phyloP scores from a whole-genome alignment of 2,888 invertebrate species.

The Acrocera orbiculus region DNA sequence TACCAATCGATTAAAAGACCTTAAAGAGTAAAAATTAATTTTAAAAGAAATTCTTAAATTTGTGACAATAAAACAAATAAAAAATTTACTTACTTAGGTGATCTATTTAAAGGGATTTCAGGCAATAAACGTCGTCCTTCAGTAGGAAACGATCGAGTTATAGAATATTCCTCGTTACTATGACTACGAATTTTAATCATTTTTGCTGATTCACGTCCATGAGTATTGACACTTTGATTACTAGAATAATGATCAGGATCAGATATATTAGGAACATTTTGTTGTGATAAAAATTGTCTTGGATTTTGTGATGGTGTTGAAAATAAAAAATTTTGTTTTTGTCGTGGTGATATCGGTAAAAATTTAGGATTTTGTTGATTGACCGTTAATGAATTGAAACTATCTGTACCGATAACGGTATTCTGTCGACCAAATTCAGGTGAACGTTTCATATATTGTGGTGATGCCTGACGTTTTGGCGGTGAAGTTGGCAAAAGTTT shows the following conservation, averaged over 20 bases:
- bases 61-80: background rate
- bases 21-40: slow-evolving; percentile 6
- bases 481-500: slow-evolving; percentile 30
- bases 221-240: slow-evolving; percentile 27
- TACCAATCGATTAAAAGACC: slow-evolving; percentile 26
- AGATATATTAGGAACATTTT: slow-evolving; percentile 26
- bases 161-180: slow-evolving; percentile 30
- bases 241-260: slow-evolving; percentile 26
- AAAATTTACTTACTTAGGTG: slow-evolving; percentile 14
- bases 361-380: slow-evolving; percentile 23
- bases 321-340: slow-evolving; percentile 29
- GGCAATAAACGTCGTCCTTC: slow-evolving; percentile 25
- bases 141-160: slow-evolving; percentile 17
- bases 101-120: slow-evolving; percentile 23
- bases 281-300: slow-evolving; percentile 27
- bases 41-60: too few species aligned
- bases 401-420: slow-evolving; percentile 28
- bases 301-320: slow-evolving; percentile 24
- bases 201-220: slow-evolving; percentile 25
- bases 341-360: slow-evolving; percentile 27
- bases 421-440: slow-evolving; percentile 29
- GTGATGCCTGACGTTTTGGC: slow-evolving; percentile 28
- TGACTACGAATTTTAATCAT: slow-evolving; percentile 31
- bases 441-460: slow-evolving; percentile 25
- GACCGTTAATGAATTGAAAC: slow-evolving; percentile 24